These are phyloP conservation scores for Philonicus albiceps DNA, from an alignment of 2,888 invertebrate genomes.

Conservation along the genomic window DNA sequence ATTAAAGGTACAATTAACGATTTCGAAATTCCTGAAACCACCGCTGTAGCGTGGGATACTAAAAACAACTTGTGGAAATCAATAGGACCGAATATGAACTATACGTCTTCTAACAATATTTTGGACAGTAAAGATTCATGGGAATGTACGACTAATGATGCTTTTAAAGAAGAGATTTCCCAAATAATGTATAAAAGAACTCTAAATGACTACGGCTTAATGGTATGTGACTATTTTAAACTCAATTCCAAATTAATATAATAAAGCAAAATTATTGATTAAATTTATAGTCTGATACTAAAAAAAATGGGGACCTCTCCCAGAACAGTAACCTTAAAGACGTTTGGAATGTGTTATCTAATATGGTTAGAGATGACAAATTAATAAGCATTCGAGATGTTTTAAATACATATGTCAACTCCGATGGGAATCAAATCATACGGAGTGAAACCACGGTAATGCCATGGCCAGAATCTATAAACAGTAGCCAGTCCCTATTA, in stretches of 20 bases:
- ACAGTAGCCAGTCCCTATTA: slow-evolving; percentile 57
- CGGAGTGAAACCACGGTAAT: slow-evolving; percentile 58
- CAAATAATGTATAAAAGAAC: slow-evolving; percentile 74
- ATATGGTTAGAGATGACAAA: slow-evolving; percentile 67
- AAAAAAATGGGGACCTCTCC: slow-evolving; percentile 81
- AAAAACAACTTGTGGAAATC: slow-evolving; percentile 54
- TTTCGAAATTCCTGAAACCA: slow-evolving; percentile 58
- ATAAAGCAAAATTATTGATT: background rate
- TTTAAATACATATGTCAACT: slow-evolving; percentile 57
- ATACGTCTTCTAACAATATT: background rate
- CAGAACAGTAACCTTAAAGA: slow-evolving; percentile 78
- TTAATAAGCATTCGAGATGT: slow-evolving; percentile 66
- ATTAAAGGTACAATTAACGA: slow-evolving; percentile 55
- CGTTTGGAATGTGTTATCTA: slow-evolving; percentile 73
- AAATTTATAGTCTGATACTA: slow-evolving; percentile 70
- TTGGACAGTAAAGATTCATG: background rate
- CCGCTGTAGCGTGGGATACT: slow-evolving; percentile 59
- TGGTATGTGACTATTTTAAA: slow-evolving; percentile 63
- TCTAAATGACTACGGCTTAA: slow-evolving; percentile 75
- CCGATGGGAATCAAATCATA: slow-evolving; percentile 55
- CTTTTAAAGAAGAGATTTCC: slow-evolving; percentile 68
- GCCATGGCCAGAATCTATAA: slow-evolving; percentile 62
- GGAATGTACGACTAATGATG: slow-evolving; percentile 41
- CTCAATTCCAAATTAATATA: background rate
- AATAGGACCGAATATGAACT: background rate